Percentiles rank a stretch among this genome's conserved stretches.
Evolutionary conservation across 2,113 vertebrate species (phyloP).

Genomic region (Grallaria varia): DNA sequence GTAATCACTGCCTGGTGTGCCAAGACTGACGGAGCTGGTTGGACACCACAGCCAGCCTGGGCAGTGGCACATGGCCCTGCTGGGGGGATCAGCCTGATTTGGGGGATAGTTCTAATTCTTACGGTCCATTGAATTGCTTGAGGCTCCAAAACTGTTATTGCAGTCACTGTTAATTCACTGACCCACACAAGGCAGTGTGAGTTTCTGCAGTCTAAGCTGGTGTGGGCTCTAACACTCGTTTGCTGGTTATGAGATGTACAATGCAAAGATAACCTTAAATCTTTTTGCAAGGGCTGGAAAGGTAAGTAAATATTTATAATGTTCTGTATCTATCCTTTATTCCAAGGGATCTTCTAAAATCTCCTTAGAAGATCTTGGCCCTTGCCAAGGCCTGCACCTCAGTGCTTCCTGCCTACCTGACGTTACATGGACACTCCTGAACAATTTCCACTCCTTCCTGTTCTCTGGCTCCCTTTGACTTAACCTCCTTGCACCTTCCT

Average conservation of each 20-base stretch:
- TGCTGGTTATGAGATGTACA: conserved; percentile 15
- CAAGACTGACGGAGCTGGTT: neutral
- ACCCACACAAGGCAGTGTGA: neutral
- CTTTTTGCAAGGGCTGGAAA: conserved; percentile 43
- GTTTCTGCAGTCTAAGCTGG: neutral
- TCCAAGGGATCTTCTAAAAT: conserved; percentile 75
- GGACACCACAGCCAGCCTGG: neutral
- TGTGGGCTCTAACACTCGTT: conserved; percentile 20
- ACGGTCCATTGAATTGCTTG: neutral
- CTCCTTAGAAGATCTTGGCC: conserved; percentile 75
- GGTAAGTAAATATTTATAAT: conserved; percentile 67
- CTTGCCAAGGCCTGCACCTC: conserved; percentile 44
- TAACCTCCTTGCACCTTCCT: conserved; percentile 54
- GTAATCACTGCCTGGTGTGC: neutral
- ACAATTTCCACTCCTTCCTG: conserved; percentile 70
- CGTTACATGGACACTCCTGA: conserved; percentile 20
- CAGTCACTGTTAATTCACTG: neutral
- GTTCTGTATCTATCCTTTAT: conserved; percentile 21
- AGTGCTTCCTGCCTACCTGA: conserved; percentile 30
- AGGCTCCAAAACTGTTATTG: neutral
- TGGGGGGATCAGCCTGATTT: neutral
- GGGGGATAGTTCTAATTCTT: neutral
- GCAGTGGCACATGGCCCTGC: neutral
- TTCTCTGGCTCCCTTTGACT: conserved; percentile 67
- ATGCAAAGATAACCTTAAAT: conserved; percentile 27